Evolutionary conservation across 2,888 invertebrate genomes (phyloP), one percentile per base, ranked within the genome.

Genomic region (Mythimna loreyi): DNA sequence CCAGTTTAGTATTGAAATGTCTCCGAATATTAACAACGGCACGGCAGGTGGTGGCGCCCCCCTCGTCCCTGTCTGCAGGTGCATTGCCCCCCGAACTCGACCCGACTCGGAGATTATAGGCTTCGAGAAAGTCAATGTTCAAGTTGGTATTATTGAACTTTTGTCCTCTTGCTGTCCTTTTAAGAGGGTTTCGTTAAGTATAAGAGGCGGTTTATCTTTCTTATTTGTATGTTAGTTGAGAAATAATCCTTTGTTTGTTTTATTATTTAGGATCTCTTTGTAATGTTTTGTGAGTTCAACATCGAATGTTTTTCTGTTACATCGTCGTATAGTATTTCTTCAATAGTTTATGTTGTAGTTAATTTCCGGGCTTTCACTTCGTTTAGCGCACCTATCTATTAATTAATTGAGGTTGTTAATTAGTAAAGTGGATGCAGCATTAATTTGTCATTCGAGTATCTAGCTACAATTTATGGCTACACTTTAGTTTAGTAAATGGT

Each of bases 41-140:
- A 79, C 88, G 91, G 89, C 92, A 92, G 92, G 92, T 92, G 92
- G 86, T 73, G 57, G 43, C 45, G 40, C 75, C 74, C 67, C 72
- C 77, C 73, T 75, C 71, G 61, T 66, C 57, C 72, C 75, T 68
- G 52, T 21, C 61, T 77, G 83, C 89, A 91, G 91, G 92, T 92
- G 92, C 92, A 89, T 87, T 85, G 89, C 80, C 88, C 90, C 85
- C 86, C 88, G 79, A 89, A 88, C 86, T 81, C 77, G 82, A 45
- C 78, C 72, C 74, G 81, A 72, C 83, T 75, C 77, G 70, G 67
- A 70, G 72, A 77, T 84, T 83, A 75, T 69, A 65, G 67, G 72
- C 70, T 72, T 67, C 58, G 65, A 67, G 69, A 78, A 81, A 77
- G 78, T 76, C 63, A 62, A 64, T 67, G 75, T 68, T 77, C 63